These are phyloP conservation scores for Myotis myotis DNA, from an alignment of 2,797 vertebrate species.

Conservation along the genomic window DNA sequence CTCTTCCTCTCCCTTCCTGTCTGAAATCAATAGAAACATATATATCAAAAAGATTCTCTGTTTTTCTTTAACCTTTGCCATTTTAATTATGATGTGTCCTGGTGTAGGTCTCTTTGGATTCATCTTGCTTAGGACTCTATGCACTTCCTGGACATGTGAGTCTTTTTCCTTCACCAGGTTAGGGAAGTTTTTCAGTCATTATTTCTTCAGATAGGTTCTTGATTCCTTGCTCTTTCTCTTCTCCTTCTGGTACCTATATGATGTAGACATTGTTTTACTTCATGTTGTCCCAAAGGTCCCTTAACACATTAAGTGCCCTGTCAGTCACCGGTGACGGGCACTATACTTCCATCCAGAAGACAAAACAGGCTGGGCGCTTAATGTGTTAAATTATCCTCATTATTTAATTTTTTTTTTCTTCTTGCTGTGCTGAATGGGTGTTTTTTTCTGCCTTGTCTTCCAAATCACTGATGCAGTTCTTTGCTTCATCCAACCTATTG, in stretches of 20 bases:
- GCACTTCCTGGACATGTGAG: neutral
- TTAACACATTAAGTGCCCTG: neutral
- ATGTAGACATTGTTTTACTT: neutral
- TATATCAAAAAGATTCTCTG: neutral
- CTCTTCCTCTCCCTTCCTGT: too few relatives aligned
- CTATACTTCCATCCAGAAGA: too few relatives aligned
- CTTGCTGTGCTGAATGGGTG: neutral
- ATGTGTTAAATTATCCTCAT: neutral
- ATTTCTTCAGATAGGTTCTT: neutral
- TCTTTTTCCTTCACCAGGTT: neutral
- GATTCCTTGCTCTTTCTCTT: neutral
- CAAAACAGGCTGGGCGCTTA: too few relatives aligned
- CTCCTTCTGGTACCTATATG: neutral
- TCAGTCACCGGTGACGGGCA: too few relatives aligned
- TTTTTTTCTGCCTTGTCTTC: neutral
- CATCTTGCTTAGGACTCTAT: neutral
- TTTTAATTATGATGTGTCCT: neutral
- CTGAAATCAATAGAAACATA: too few relatives aligned
- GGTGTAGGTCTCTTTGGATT: neutral
- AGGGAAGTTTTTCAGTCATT: neutral
- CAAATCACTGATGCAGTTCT: neutral
- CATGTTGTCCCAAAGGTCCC: neutral
- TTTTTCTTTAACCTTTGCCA: neutral
- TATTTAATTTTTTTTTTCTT: neutral
- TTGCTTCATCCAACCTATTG: neutral